phyloP scores from a whole-genome alignment of 2,888 invertebrate species.

The Vandiemenella viatica region DNA sequence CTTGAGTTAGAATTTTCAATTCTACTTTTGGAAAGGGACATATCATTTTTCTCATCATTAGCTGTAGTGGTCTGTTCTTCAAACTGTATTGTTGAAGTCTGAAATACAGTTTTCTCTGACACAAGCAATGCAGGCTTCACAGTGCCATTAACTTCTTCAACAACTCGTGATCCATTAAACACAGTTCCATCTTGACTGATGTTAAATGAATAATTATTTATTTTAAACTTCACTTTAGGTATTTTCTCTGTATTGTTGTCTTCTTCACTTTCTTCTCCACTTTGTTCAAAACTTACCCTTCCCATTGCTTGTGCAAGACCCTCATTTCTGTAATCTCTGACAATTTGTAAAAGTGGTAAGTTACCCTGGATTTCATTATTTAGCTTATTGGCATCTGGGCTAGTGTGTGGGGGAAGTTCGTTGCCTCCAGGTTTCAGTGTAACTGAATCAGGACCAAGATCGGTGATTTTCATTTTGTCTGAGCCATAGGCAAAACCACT shows the following conservation, averaged over 20 bases:
- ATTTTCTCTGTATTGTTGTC: constrained; percentile 1
- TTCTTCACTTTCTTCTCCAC: not conserved
- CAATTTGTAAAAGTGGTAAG: not conserved
- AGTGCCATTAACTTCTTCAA: too few relatives aligned
- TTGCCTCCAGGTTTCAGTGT: constrained; percentile 14
- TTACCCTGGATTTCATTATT: constrained; percentile 16
- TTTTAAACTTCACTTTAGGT: too few relatives aligned
- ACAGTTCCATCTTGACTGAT: too few relatives aligned
- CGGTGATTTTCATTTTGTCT: constrained; percentile 33
- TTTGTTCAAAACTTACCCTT: not conserved
- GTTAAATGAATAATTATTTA: too few relatives aligned
- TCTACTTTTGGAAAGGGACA: too few relatives aligned
- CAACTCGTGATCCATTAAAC: too few relatives aligned
- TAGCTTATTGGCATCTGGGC: constrained; percentile 19
- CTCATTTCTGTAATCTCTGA: not conserved
- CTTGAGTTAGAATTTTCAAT: too few relatives aligned
- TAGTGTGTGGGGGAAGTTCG: constrained; percentile 14
- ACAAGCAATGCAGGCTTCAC: too few relatives aligned
- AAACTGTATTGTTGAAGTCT: too few relatives aligned
- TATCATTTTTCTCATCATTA: not conserved
- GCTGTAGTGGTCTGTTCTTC: too few relatives aligned
- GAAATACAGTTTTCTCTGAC: too few relatives aligned
- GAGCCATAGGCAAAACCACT: constrained; percentile 27
- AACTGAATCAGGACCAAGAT: constrained; percentile 23
- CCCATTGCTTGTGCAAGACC: not conserved